These are phyloP conservation scores for Paraescarpia echinospica DNA, from an alignment of 1,140 invertebrate genomes.

Conservation along the genomic window DNA sequence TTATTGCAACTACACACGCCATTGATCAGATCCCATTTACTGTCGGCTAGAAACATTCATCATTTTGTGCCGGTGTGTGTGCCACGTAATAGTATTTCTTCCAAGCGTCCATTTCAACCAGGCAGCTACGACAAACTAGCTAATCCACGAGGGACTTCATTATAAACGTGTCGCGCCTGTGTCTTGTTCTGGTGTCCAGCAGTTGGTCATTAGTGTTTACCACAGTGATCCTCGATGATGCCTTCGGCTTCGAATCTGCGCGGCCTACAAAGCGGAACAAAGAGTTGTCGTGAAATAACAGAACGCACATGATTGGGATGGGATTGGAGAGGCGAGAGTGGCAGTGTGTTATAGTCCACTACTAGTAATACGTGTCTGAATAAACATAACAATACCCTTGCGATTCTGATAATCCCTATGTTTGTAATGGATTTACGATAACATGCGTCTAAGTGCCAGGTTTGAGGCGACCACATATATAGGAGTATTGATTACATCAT, in stretches of 20 bases:
- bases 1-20: neutral
- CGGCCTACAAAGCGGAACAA: neutral
- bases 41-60: neutral
- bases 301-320: neutral
- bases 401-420: neutral
- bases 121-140: neutral
- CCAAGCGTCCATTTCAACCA: neutral
- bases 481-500: no score
- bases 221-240: neutral
- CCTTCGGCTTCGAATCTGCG: neutral
- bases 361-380: neutral
- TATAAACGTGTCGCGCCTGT: neutral
- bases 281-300: neutral
- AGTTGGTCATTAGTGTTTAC: neutral
- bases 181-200: neutral
- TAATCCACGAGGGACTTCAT: neutral
- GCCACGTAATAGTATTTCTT: neutral
- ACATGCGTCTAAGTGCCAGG: no score
- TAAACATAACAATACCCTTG: neutral
- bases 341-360: neutral
- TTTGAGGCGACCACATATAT: no score
- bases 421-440: no score
- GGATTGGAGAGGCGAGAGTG: neutral
- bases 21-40: neutral
- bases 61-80: neutral